Conservation (phyloP, 2,797 vertebrate genomes). For the Helarctos malayanus region DNA sequence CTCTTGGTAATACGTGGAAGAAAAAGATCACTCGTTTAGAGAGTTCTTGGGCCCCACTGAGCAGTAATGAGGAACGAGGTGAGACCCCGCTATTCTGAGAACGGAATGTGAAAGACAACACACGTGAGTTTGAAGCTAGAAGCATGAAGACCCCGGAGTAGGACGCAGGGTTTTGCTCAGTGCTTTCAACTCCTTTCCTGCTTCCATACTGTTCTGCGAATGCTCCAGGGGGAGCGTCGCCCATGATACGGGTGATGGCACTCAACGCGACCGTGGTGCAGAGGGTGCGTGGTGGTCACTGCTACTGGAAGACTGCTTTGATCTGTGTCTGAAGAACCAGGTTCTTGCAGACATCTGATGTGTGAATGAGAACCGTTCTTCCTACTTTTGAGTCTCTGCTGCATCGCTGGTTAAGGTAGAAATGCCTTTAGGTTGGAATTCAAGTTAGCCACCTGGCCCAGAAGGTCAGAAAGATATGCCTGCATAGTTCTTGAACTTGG, state of each 20-base stretch:
- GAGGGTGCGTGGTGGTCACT: background rate
- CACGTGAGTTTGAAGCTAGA: background rate
- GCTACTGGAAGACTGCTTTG: background rate
- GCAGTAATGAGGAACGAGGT: background rate
- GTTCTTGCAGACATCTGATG: background rate
- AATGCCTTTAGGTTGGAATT: background rate
- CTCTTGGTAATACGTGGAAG: background rate
- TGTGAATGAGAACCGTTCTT: background rate
- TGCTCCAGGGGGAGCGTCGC: fast-evolving
- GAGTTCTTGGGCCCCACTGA: background rate
- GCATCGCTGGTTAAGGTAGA: background rate
- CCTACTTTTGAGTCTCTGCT: background rate
- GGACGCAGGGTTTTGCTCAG: background rate
- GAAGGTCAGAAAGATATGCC: background rate
- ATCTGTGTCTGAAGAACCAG: background rate
- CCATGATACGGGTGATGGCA: fast-evolving
- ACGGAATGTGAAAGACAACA: background rate
- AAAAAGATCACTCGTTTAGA: constrained; percentile 29
- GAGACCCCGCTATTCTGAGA: background rate
- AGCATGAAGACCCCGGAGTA: background rate
- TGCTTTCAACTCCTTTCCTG: background rate
- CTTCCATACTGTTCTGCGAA: fast-evolving
- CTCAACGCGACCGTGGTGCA: background rate
- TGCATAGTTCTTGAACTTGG: background rate
- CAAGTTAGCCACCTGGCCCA: background rate